Evolutionary conservation across 2,888 invertebrate genomes (phyloP), one percentile per base, ranked within the genome.

Genomic region (Limnephilus lunatus): DNA sequence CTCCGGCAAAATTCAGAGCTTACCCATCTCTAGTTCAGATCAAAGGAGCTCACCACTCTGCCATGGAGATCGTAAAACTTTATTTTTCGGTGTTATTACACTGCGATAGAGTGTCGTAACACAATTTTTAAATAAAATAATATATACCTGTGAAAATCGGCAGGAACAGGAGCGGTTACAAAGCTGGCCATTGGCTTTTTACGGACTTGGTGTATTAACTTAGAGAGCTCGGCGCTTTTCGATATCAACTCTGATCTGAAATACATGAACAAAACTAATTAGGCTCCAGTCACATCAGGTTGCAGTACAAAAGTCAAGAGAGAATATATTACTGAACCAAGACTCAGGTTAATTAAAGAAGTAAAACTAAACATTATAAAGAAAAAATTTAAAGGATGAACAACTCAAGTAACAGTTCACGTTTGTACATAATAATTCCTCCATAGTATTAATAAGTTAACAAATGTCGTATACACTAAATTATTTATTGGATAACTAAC

Each of bases 111-210:
- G 53, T 53, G 5, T 15, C 5, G 53, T 19, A 53, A 53, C 4
- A 53, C 1, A 68, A 25, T 68, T 68, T 19, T 68, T 68, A 68
- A 68, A 68, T 68, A 25, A 68, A 68, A 68, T 68, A 68, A 30
- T n/a, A 25, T 9, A 93, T 94, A 97, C 98, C 98, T 98, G 94
- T 98, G 98, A 95, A 99, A 99, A 96, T 99, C 98, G 87, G 98
- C 98, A 93, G 98, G 98, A 94, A 99, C 98, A 0, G 98, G 98
- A 39, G 98, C 98, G 90, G 98, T 98, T 90, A 98, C 98, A 95
- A 98, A 98, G 95, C 98, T 98, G 4, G 98, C 97, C 97, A 98
- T 98, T 0, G 98, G 98, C 95, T 98, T 98, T 94, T 98, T 97
- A 92, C 98, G 97, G 81, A 98, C 97, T 94, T 98, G 98, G 94